Evolutionary conservation across 2,888 invertebrate species (phyloP).

Genomic region (Hermaeophaga mercurialis): DNA sequence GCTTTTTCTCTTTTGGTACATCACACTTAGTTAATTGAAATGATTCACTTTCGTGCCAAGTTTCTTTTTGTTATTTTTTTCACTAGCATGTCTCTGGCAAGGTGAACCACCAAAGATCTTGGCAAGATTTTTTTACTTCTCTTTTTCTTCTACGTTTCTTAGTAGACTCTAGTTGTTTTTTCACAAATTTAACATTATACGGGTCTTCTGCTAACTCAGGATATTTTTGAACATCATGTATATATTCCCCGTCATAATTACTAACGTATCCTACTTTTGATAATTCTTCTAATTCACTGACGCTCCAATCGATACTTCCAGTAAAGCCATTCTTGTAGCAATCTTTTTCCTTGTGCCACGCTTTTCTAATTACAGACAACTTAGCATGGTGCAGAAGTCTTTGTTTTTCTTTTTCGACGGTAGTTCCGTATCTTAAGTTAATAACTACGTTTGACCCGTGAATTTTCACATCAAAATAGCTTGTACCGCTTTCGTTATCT

Average conservation of each 20-base stretch:
- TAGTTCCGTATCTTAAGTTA: constrained; percentile 93
- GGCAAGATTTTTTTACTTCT: constrained; percentile 54
- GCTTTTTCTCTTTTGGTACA: constrained; percentile 56
- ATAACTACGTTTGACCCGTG: constrained; percentile 89
- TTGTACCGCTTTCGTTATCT: constrained; percentile 73
- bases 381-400: constrained; percentile 90
- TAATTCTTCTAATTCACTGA: constrained; percentile 87
- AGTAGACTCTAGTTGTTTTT: constrained; percentile 75
- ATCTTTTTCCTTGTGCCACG: constrained; percentile 92
- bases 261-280: constrained; percentile 81
- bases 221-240: constrained; percentile 86
- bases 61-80: constrained; percentile 29
- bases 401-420: constrained; percentile 86
- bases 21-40: constrained; percentile 59
- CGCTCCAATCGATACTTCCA: constrained; percentile 83
- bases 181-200: constrained; percentile 88
- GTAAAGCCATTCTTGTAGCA: constrained; percentile 77
- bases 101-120: constrained; percentile 57
- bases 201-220: constrained; percentile 96
- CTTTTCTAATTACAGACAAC: constrained; percentile 82
- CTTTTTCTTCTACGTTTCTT: constrained; percentile 77
- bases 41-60: constrained; percentile 42
- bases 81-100: constrained; percentile 58
- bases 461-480: constrained; percentile 86
- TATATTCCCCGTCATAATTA: constrained; percentile 89